Evolutionary conservation across 2,888 invertebrate species (phyloP).

Genomic region (Mesodorylaimus sp.): DNA sequence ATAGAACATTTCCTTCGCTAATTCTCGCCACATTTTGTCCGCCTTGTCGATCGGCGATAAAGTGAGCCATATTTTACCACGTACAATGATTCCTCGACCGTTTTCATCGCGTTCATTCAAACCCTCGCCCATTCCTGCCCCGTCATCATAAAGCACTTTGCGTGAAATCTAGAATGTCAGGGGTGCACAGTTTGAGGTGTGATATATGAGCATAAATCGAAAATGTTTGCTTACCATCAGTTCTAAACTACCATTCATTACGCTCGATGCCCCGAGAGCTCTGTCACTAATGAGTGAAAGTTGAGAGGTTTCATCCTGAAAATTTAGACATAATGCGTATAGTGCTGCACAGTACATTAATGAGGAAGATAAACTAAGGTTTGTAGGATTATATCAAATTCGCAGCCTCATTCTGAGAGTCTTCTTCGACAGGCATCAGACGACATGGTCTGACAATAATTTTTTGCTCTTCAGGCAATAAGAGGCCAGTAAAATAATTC

Average conservation of each 20-base stretch:
- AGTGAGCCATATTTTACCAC: neutral
- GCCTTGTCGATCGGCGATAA: neutral
- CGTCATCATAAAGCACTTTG: neutral
- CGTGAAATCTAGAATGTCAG: neutral
- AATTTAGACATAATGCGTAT: too few species aligned
- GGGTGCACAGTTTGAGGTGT: too few species aligned
- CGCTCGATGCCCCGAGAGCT: conserved; percentile 23
- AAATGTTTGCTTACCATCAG: too few species aligned
- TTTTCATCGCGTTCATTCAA: neutral
- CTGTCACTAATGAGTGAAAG: conserved; percentile 35
- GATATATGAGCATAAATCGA: too few species aligned
- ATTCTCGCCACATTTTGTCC: neutral
- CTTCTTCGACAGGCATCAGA: too few species aligned
- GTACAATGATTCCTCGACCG: neutral
- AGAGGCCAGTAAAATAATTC: too few species aligned
- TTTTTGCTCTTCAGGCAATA: too few species aligned
- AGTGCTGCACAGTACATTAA: too few species aligned
- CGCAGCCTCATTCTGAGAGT: too few species aligned
- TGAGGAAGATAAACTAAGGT: too few species aligned
- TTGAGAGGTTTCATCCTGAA: conserved; percentile 19
- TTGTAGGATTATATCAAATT: too few species aligned
- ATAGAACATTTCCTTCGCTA: neutral
- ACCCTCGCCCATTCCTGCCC: neutral
- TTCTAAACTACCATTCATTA: conserved; percentile 21
- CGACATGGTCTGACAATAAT: too few species aligned